Percentiles rank a stretch among this genome's conserved stretches.
Conservation (phyloP, 2,888 invertebrate species). For the Nymphalis polychloros region DNA sequence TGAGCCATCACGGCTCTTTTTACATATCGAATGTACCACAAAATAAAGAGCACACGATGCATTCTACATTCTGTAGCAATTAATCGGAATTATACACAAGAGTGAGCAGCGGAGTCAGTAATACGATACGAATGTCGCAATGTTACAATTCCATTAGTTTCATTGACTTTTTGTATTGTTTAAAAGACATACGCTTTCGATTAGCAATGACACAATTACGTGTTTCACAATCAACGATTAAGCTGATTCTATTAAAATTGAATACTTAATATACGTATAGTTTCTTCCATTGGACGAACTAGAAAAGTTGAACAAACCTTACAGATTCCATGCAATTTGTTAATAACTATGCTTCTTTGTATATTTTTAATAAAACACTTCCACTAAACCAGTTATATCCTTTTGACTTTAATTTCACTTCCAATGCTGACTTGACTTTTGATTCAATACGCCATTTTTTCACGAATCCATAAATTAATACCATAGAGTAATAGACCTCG, state of each 20-base stretch:
- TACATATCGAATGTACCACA: no score
- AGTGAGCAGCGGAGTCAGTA: slow-evolving; percentile 16
- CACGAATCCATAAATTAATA: no score
- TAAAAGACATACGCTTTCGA: slow-evolving; percentile 37
- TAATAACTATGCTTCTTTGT: neutral
- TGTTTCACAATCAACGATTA: slow-evolving; percentile 17
- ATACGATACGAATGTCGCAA: slow-evolving; percentile 35
- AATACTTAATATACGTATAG: neutral
- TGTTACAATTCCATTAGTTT: slow-evolving; percentile 27
- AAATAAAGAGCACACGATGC: slow-evolving; percentile 12
- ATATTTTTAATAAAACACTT: no score
- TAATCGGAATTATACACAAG: slow-evolving; percentile 24
- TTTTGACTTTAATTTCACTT: no score
- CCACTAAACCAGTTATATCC: no score
- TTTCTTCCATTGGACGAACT: neutral
- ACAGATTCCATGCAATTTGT: no score
- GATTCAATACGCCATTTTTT: no score
- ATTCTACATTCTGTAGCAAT: slow-evolving; percentile 17
- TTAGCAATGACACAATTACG: slow-evolving; percentile 33
- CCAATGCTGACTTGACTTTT: no score
- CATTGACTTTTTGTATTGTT: slow-evolving; percentile 40
- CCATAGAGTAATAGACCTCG: no score
- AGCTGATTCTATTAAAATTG: slow-evolving; percentile 12
- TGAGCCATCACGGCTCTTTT: no score
- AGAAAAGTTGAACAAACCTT: no score